Evolutionary conservation across 2,888 invertebrate species (phyloP).

Genomic region (Salpingus planirostris): DNA sequence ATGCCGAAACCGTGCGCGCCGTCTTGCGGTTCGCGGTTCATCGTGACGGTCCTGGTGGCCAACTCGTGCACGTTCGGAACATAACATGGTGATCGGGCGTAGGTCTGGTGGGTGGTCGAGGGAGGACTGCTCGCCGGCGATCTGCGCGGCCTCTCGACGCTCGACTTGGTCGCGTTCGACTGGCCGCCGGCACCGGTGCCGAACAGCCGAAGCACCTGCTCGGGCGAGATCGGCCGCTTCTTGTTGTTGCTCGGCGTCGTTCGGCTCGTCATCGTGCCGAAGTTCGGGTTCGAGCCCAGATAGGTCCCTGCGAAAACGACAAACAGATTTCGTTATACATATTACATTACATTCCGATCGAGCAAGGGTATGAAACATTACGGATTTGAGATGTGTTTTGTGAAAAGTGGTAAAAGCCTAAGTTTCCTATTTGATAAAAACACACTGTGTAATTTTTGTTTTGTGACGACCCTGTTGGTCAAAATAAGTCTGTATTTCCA

Average conservation of each 20-base stretch:
- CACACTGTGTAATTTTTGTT: too few species aligned
- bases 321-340: too few species aligned
- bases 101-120: conserved; percentile 66
- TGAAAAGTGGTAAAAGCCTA: too few species aligned
- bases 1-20: conserved; percentile 81
- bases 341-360: too few species aligned
- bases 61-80: conserved; percentile 64
- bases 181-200: conserved; percentile 31
- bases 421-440: too few species aligned
- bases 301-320: conserved; percentile 63
- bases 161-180: conserved; percentile 22
- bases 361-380: too few species aligned
- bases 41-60: conserved; percentile 74
- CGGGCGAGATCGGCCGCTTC: conserved; percentile 75
- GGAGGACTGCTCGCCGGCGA: conserved; percentile 72
- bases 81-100: conserved; percentile 31
- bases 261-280: conserved; percentile 35
- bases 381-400: too few species aligned
- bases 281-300: conserved; percentile 56
- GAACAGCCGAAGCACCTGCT: conserved; percentile 51
- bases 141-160: conserved; percentile 36
- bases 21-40: conserved; percentile 74
- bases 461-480: too few species aligned
- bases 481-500: too few species aligned
- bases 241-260: conserved; percentile 49